Base-by-base conservation (phyloP, 2,797 vertebrate species). In the Malurus splendens region DNA sequence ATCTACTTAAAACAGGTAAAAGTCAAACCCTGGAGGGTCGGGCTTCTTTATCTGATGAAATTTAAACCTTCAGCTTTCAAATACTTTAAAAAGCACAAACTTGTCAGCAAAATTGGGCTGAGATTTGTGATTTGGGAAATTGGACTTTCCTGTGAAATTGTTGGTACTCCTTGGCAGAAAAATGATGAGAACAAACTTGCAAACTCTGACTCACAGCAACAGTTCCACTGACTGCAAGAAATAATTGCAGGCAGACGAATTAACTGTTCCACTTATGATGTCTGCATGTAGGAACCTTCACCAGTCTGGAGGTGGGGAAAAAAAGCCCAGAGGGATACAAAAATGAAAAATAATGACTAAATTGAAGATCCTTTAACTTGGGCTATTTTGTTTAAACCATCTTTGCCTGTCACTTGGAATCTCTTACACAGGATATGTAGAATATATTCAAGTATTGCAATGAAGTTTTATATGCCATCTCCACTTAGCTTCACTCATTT, bases 261-360 rank as follows among this genome's bases (percentile, higher is more conserved):
- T 89, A 92, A 67, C 48, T 68, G 28, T 55, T 92, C 82, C 55
- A 68, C 15, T 92, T 82, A 71, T 0, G 15, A 74, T 68, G 68
- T 59, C 75, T 95, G 32, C 33, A 65, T 48, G 55, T 67, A 91
- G 42, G 72, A 90, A 85, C 17, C 24, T 80, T 86, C 81, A 67
- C 17, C 57, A 88, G 54, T 67, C 78, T 94, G 91, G 76, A 82
- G 76, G 84, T 78, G 86, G 73, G 42, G 1, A 2, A 32, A 60
- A 71, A 90, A 38, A 18, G 59, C 77, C 82, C 89, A 89, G 51
- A 73, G 54, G 28, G 54, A 92, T 61, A 54, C 4, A 71, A 65
- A 90, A 95, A 71, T 61, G 60, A 86, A 90, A 82, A 90, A 91
- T 60, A 89, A 93, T 86, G 4, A 83, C 82, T 86, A 86, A 86